A percentile compares a stretch with the other conserved stretches of the same genome.
Conservation (phyloP, 2,113 vertebrate genomes). For the Acrocephalus kingi region DNA sequence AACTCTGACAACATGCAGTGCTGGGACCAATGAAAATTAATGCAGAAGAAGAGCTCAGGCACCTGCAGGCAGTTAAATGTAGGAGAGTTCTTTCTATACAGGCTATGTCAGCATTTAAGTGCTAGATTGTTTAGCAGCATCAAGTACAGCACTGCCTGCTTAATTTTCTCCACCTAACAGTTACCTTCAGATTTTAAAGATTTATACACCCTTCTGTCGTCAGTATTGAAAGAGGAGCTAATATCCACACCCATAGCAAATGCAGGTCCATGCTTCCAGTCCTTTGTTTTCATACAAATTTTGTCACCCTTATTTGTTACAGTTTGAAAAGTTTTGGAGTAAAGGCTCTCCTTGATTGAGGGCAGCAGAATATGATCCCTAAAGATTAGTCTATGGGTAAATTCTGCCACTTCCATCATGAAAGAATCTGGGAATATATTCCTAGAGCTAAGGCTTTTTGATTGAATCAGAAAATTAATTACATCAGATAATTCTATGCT, state of each 20-base stretch:
- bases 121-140: background rate
- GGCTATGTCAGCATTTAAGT: background rate
- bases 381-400: background rate
- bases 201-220: background rate
- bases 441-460: background rate
- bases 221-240: background rate
- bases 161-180: background rate
- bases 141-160: background rate
- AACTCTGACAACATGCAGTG: background rate
- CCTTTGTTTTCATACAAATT: background rate
- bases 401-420: background rate
- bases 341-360: background rate
- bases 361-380: background rate
- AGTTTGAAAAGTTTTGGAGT: background rate
- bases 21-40: background rate
- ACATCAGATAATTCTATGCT: background rate
- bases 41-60: background rate
- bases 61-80: background rate
- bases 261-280: background rate
- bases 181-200: background rate
- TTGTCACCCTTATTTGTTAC: background rate
- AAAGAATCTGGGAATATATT: background rate
- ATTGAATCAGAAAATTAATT: background rate
- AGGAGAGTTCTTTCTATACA: background rate
- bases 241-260: background rate